Percentiles rank a stretch among this genome's conserved stretches.
Evolutionary conservation across 2,797 vertebrate species (phyloP).

Genomic region (Otolemur crassicaudatus): DNA sequence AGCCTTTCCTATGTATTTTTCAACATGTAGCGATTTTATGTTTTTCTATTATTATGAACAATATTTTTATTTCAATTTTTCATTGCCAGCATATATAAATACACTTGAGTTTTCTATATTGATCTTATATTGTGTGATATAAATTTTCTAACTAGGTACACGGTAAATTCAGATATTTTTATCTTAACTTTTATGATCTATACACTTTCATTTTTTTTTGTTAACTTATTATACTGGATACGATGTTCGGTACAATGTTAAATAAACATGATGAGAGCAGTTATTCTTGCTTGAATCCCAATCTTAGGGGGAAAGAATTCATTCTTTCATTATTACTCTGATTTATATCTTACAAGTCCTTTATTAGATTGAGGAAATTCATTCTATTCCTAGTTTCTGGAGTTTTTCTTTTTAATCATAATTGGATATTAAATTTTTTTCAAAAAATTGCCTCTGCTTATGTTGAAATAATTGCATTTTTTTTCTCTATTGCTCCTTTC

Average conservation of each 20-base stretch:
- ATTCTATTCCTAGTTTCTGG: not conserved
- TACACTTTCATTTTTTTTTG: not conserved
- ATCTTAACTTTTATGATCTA: not conserved
- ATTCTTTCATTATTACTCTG: not conserved
- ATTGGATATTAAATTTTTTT: not conserved
- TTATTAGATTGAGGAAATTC: not conserved
- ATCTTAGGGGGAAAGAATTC: not conserved
- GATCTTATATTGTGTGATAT: not conserved
- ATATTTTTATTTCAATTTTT: not conserved
- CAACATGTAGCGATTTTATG: not conserved
- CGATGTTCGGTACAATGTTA: not conserved
- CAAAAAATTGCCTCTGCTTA: not conserved
- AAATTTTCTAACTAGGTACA: not conserved
- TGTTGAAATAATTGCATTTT: not conserved
- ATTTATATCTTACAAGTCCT: not conserved
- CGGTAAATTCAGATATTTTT: not conserved
- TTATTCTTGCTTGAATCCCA: not conserved
- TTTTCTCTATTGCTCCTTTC: accelerated
- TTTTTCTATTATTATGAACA: not conserved
- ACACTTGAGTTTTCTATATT: not conserved
- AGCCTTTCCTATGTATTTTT: not conserved
- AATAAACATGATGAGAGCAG: not conserved
- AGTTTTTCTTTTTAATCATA: not conserved
- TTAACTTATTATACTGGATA: not conserved
- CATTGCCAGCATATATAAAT: not conserved